Evolutionary conservation across 2,113 vertebrate species (phyloP), one percentile per base, ranked within the genome.

Genomic region (Tragelaphus buxtoni): DNA sequence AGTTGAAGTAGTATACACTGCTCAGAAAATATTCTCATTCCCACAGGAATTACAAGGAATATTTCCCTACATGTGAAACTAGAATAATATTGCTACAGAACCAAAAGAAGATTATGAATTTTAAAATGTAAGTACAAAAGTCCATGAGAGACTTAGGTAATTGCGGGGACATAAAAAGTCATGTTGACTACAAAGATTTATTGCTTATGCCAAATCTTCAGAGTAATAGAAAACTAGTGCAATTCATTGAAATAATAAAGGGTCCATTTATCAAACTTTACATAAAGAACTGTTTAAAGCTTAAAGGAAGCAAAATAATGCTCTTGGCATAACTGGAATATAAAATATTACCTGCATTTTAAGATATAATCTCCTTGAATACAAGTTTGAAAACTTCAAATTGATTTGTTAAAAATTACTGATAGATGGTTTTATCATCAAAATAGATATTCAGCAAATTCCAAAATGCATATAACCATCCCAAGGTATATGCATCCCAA

Each of bases 121-220:
- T 55, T 91, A 56, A 97, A 87, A 61, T 87, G 87, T 53, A 61
- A 96, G 69, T 80, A 90, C 53, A 56, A 96, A 94, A 90, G 58
- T 80, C 49, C 39, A 95, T 53, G 65, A 90, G n/a, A 96, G 39
- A 96, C 45, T 89, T 95, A 96, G 35, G 49, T 90, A 96, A 96
- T 94, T 81, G 65, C 88, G 65, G 28, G 53, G 17, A 95, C 42
- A 91, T 61, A 72, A 96, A 94, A 94, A 80, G 76, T 35, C 63
- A 80, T 45, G 26, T 55, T 93, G 60, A 91, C 96, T 88, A 65
- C 24, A 87, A 93, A 97, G 49, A 95, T 93, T 92, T 89, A 91
- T 94, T 87, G 32, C 79, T 85, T 97, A 90, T 96, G 13, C 58
- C 45, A 95, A 85, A 93, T 92, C 80, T 74, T 96, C 35, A 39